Evolutionary conservation across 23 tunicate species (phyloP), one percentile per base, ranked within the genome.

Genomic region (Halocynthia aurantium): DNA sequence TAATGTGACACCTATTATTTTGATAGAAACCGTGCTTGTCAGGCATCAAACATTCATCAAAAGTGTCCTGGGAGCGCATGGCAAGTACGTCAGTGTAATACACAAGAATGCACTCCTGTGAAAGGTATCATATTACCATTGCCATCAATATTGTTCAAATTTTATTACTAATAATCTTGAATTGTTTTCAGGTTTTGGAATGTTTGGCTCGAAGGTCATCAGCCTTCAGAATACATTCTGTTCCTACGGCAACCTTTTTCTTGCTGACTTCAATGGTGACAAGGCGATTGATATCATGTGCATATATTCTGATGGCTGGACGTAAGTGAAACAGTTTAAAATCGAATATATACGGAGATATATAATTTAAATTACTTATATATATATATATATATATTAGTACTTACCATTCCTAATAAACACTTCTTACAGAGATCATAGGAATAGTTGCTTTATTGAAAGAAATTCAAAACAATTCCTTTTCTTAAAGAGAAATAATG

Each of bases 211-310:
- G n/a, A 65, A 15, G 10, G 49, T 49, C 10, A 65, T 65, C 15
- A 49, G 31, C 10, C 22, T 10, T 65, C 19, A 40, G 10, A 6
- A 15, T 20, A 40, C 22, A 65, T 10, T 80, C 55, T 80, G 83
- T 67, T 12, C 57, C 18, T 54, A 49, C 21, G 83, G 83, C 31
- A 69, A 54, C 9, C 22, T 80, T 19, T 80, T 54, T 21, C 8
- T 62, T 21, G 83, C 76, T 9, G 83, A 80, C 57, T 80, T 80
- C 65, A 80, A 80, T 49, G 76, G 76, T 8, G 83, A 80, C 53
- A 70, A 70, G 18, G 56, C 20, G 53, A 18, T 8, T 10, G 83
- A 80, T 80, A 17, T 80, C 20, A 18, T 80, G 19, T 80, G 83
- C 53, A 61, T 61, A 20, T 80, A 54, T 19, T 9, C 66, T 20